Percentiles rank a stretch among this genome's conserved stretches.
Evolutionary conservation across 23 tunicate species (phyloP).

Genomic region (Pegea sp.): DNA sequence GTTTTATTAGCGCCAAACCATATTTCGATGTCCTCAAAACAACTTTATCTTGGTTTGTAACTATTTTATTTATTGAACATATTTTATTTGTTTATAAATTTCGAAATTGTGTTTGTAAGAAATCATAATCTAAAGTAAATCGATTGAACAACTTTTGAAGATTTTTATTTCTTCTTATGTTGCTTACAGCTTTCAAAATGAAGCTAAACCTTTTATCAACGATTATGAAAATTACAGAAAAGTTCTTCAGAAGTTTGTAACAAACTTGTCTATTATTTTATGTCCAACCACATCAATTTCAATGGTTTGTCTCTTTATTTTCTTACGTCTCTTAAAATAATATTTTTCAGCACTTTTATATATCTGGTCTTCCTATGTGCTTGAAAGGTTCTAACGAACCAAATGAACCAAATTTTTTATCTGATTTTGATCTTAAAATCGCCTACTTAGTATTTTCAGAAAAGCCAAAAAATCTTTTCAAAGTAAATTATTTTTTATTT

Average conservation of each 20-base stretch:
- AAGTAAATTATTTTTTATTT: constrained; percentile 17
- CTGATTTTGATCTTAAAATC: constrained; percentile 32
- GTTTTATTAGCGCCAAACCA: constrained; percentile 28
- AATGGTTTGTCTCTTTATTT: constrained; percentile 18
- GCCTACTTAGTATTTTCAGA: constrained; percentile 28
- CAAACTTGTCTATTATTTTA: constrained; percentile 36
- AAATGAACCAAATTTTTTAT: constrained; percentile 6
- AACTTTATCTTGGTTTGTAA: constrained; percentile 44
- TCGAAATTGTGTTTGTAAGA: neutral
- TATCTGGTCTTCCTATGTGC: constrained; percentile 23
- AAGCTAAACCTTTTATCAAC: constrained; percentile 1
- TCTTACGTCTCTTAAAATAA: too few relatives aligned
- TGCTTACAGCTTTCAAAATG: constrained; percentile 35
- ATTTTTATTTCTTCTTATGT: neutral
- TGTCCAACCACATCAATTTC: constrained; percentile 33
- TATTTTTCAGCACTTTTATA: constrained; percentile 15
- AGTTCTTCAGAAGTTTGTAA: constrained; percentile 41
- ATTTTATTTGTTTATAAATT: neutral
- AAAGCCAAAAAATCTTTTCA: constrained; percentile 14
- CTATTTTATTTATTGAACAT: neutral
- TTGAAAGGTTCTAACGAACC: constrained; percentile 26
- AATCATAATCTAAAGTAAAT: neutral
- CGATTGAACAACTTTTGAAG: neutral
- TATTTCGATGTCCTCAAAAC: constrained; percentile 42
- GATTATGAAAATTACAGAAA: constrained; percentile 3